Evolutionary conservation across 2,888 invertebrate genomes (phyloP).

Genomic region (Philaethria dido): DNA sequence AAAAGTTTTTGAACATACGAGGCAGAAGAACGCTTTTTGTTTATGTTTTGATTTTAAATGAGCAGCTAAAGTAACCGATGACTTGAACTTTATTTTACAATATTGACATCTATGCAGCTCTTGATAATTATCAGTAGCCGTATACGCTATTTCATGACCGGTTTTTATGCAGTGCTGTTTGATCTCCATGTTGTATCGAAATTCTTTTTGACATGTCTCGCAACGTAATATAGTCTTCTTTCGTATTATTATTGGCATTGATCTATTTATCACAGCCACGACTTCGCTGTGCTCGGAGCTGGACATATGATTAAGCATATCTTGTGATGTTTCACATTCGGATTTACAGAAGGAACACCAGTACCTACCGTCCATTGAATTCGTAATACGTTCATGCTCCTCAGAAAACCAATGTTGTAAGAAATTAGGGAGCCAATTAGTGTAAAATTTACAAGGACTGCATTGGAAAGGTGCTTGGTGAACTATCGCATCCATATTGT

Average conservation of each 20-base stretch:
- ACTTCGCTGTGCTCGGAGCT: slow-evolving; percentile 88
- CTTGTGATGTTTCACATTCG: slow-evolving; percentile 84
- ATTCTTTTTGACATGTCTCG: slow-evolving; percentile 86
- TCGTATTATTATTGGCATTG: slow-evolving; percentile 90
- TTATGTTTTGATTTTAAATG: slow-evolving; percentile 86
- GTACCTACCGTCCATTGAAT: slow-evolving; percentile 83
- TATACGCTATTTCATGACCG: slow-evolving; percentile 76
- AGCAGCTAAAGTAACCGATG: slow-evolving; percentile 86
- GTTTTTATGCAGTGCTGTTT: slow-evolving; percentile 83
- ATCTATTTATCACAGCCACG: slow-evolving; percentile 89
- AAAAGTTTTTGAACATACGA: slow-evolving; percentile 87
- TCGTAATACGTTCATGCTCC: slow-evolving; percentile 81
- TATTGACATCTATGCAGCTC: slow-evolving; percentile 84
- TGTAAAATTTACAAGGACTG: slow-evolving; percentile 92
- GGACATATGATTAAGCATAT: slow-evolving; percentile 88
- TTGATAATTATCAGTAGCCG: slow-evolving; percentile 87
- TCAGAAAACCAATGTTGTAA: slow-evolving; percentile 89
- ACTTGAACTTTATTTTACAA: slow-evolving; percentile 85
- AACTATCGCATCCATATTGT: slow-evolving; percentile 90
- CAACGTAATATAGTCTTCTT: slow-evolving; percentile 87
- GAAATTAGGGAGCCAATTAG: slow-evolving; percentile 89
- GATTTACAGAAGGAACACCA: slow-evolving; percentile 91
- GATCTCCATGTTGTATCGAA: slow-evolving; percentile 90
- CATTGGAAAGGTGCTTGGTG: slow-evolving; percentile 94
- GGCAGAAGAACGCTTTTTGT: slow-evolving; percentile 85